These are phyloP conservation scores for Emys orbicularis DNA, from an alignment of 2,797 vertebrate species.

Conservation along the genomic window DNA sequence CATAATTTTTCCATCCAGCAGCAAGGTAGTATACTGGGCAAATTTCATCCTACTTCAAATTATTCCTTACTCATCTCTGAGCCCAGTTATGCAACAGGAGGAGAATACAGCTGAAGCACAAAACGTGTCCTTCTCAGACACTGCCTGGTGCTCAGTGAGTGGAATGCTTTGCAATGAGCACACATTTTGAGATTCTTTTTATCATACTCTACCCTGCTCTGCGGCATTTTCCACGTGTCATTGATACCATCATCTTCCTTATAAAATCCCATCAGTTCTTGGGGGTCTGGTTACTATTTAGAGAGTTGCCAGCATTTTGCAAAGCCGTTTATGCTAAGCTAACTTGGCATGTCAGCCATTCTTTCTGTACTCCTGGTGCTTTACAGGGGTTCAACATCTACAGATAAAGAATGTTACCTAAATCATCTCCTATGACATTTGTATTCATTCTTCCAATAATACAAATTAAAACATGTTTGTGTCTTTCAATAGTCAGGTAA, in stretches of 20 bases:
- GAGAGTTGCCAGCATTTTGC: not conserved
- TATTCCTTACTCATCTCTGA: not conserved
- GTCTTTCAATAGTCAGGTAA: not conserved
- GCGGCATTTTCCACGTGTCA: not conserved
- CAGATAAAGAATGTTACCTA: constrained; percentile 3
- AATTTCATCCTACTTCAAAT: not conserved
- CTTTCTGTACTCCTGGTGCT: constrained; percentile 26
- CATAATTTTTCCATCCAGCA: not conserved
- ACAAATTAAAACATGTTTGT: not conserved
- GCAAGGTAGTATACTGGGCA: not conserved
- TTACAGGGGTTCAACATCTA: not conserved
- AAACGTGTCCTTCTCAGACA: not conserved
- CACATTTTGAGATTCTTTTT: not conserved
- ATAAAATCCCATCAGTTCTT: fast-evolving
- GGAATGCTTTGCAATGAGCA: not conserved
- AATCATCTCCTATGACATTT: not conserved
- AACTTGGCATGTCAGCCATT: constrained; percentile 30
- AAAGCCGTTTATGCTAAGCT: not conserved
- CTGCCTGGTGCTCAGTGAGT: not conserved
- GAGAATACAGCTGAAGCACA: not conserved
- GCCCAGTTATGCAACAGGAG: not conserved
- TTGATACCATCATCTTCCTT: not conserved
- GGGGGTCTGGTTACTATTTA: fast-evolving
- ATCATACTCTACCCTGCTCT: not conserved
- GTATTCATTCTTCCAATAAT: not conserved